Evolutionary conservation across 1,140 invertebrate genomes (phyloP).

Genomic region (Whitmania pigra): DNA sequence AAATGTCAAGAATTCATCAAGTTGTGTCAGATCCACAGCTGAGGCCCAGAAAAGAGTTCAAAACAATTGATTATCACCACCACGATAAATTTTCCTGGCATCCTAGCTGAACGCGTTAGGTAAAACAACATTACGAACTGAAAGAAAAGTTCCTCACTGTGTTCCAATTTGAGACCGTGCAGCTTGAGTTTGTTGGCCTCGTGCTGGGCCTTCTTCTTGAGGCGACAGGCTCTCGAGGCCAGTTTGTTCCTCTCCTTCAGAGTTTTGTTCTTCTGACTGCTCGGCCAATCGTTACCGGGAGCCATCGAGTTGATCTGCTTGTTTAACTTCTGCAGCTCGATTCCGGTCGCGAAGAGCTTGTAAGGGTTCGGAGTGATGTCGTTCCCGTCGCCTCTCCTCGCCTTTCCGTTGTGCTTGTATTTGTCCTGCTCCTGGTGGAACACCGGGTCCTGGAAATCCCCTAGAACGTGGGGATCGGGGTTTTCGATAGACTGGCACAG

Average conservation of each 20-base stretch:
- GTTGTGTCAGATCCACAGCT: too few relatives aligned
- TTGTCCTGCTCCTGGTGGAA: conserved; percentile 31
- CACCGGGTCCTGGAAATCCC: conserved; percentile 45
- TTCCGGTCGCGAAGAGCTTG: conserved; percentile 76
- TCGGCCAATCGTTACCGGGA: conserved; percentile 62
- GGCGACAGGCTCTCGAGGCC: conserved; percentile 79
- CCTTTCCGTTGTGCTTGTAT: conserved; percentile 49
- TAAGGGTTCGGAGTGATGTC: conserved; percentile 86
- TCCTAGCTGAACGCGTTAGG: too few relatives aligned
- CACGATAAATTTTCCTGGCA: too few relatives aligned
- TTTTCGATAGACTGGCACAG: conserved; percentile 47
- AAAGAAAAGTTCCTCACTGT: conserved; percentile 60
- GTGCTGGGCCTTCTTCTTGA: conserved; percentile 44
- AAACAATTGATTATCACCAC: too few relatives aligned
- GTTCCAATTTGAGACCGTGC: conserved; percentile 79
- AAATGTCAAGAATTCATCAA: too few relatives aligned
- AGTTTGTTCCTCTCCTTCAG: conserved; percentile 95
- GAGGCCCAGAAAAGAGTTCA: too few relatives aligned
- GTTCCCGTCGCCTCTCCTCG: conserved; percentile 90
- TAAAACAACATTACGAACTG: background rate
- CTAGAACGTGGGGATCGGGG: conserved; percentile 80
- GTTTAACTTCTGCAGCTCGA: conserved; percentile 81
- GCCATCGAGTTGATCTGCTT: conserved; percentile 87
- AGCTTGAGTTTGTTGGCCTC: conserved; percentile 60
- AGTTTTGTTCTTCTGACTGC: conserved; percentile 61